phyloP scores from a whole-genome alignment of 1,140 invertebrate genomes.

The Drosophila aff. region DNA sequence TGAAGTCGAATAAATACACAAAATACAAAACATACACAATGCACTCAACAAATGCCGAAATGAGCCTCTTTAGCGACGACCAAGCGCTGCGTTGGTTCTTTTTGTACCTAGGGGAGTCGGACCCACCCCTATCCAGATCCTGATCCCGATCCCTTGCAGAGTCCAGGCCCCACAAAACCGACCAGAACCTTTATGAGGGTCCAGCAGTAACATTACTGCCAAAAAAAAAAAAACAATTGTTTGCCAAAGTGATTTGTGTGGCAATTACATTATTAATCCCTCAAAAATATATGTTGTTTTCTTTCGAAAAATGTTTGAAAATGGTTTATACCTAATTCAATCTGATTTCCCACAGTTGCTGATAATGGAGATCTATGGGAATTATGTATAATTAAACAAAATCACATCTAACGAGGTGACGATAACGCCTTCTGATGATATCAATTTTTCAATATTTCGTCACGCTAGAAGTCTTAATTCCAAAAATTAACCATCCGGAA shows the following conservation, averaged over 20 bases:
- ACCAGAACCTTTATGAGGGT: constrained; percentile 13
- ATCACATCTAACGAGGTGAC: background rate
- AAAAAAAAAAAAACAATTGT: constrained; percentile 19
- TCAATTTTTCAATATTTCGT: background rate
- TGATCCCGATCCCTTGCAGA: constrained; percentile 22
- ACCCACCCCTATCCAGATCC: constrained; percentile 17
- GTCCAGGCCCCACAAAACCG: constrained; percentile 11
- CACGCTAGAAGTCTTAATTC: too few relatives aligned
- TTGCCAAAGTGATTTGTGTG: constrained; percentile 62
- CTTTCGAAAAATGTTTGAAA: constrained; percentile 30
- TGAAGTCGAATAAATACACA: constrained; percentile 65
- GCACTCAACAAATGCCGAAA: constrained; percentile 50
- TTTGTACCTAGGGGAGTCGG: constrained; percentile 33
- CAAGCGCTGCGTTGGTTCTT: constrained; percentile 21
- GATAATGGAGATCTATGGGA: background rate
- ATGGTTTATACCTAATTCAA: constrained; percentile 37
- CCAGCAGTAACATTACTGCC: constrained; percentile 8
- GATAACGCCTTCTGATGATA: background rate
- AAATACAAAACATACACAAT: constrained; percentile 50
- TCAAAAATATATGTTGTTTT: constrained; percentile 27
- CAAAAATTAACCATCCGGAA: too few relatives aligned
- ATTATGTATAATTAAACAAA: background rate
- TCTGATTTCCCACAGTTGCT: constrained; percentile 7
- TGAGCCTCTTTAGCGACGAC: constrained; percentile 68
- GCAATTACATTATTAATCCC: constrained; percentile 79